Conservation (phyloP, 2,888 invertebrate genomes). For the Apamea anceps region DNA sequence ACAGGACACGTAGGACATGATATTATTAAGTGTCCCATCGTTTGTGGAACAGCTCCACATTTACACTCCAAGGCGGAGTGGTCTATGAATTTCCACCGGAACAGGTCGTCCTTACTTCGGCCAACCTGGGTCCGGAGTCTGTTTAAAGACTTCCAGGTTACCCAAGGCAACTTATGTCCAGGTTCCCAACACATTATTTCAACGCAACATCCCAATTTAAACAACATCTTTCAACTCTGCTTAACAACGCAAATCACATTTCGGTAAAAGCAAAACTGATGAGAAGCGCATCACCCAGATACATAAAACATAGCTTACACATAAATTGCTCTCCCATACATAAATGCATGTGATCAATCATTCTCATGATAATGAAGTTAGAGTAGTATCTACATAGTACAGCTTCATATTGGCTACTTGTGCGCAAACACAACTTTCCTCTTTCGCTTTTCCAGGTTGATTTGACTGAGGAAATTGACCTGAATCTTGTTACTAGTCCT, state of each 20-base stretch:
- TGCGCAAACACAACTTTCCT: slow-evolving; percentile 7
- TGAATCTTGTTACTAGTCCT: background rate
- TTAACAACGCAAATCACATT: slow-evolving; percentile 11
- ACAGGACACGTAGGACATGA: no score
- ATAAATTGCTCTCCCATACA: slow-evolving; percentile 45
- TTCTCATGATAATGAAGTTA: slow-evolving; percentile 49
- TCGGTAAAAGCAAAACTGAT: slow-evolving; percentile 27
- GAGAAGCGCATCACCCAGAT: slow-evolving; percentile 49
- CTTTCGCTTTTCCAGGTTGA: background rate
- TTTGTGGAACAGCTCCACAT: no score
- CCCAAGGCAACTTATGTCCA: no score
- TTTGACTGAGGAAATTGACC: background rate
- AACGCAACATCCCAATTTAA: background rate
- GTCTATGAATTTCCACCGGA: no score
- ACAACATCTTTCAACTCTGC: background rate
- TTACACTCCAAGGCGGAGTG: no score
- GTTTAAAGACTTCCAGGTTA: no score
- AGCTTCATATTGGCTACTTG: slow-evolving; percentile 1
- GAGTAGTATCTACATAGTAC: slow-evolving; percentile 7
- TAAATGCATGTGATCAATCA: slow-evolving; percentile 58
- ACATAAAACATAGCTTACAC: slow-evolving; percentile 54
- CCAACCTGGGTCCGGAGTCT: no score
- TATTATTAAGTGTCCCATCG: no score
- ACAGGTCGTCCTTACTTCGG: no score
- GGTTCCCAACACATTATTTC: background rate